A percentile compares a stretch with the other conserved stretches of the same genome.
phyloP scores from a whole-genome alignment of 2,113 vertebrate genomes.

The Burhinus oedicnemus region DNA sequence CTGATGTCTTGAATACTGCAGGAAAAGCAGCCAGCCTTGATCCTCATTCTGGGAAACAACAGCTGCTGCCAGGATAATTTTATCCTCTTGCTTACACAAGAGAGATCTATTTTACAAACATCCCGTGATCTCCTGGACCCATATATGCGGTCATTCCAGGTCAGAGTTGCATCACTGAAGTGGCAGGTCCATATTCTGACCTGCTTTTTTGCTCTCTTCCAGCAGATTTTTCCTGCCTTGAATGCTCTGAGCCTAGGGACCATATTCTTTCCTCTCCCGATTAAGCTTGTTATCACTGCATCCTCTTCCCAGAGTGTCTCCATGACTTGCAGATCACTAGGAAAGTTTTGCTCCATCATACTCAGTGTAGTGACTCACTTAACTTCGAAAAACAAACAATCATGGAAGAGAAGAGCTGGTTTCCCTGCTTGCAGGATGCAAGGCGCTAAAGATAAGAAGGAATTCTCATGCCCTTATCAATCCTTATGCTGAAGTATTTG shows the following conservation, averaged over 20 bases:
- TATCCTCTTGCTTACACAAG: slow-evolving; percentile 67
- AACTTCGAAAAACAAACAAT: neutral
- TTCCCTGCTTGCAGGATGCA: neutral
- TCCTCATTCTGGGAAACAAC: slow-evolving; percentile 70
- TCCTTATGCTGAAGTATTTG: neutral
- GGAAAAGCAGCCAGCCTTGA: slow-evolving; percentile 52
- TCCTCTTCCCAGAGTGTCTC: neutral
- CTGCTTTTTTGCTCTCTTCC: neutral
- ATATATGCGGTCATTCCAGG: slow-evolving; percentile 53
- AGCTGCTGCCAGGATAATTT: slow-evolving; percentile 68
- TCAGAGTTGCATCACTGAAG: slow-evolving; percentile 49
- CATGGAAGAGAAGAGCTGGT: neutral
- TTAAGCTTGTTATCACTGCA: neutral
- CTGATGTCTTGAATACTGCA: slow-evolving; percentile 34
- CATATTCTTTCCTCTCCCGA: neutral
- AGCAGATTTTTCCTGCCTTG: neutral
- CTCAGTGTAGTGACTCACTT: neutral
- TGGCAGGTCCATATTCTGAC: slow-evolving; percentile 30
- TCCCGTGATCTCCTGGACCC: slow-evolving; percentile 64
- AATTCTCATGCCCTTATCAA: neutral
- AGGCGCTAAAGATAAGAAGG: neutral
- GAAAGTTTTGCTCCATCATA: neutral
- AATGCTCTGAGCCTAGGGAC: neutral
- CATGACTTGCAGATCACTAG: neutral
- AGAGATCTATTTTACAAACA: slow-evolving; percentile 71